Conservation (phyloP, 2,113 vertebrate species). For the Microcebus jonahi region DNA sequence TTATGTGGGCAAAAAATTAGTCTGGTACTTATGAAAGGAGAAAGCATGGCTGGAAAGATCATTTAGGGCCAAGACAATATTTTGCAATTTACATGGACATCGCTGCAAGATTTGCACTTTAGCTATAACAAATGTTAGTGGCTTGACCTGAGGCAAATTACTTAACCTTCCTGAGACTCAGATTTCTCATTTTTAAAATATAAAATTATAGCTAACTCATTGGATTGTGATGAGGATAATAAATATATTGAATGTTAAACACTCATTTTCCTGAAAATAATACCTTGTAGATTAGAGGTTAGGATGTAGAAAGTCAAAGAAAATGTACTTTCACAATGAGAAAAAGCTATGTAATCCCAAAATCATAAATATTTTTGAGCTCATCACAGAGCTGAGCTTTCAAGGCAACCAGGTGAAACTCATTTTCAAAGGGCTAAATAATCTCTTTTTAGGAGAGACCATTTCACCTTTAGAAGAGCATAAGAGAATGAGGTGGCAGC, state of each 20-base stretch:
- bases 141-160: not conserved
- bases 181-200: not conserved
- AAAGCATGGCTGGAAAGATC: not conserved
- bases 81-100: not conserved
- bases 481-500: not conserved
- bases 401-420: not conserved
- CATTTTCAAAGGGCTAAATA: not conserved
- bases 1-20: not conserved
- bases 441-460: not conserved
- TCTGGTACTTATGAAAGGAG: not conserved
- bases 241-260: not conserved
- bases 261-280: not conserved
- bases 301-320: not conserved
- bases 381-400: not conserved
- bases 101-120: not conserved
- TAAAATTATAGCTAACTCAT: not conserved
- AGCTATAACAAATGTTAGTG: not conserved
- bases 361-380: not conserved
- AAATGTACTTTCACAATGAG: not conserved
- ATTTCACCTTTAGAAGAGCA: not conserved
- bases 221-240: not conserved
- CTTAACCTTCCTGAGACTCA: not conserved
- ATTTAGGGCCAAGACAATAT: too few relatives aligned
- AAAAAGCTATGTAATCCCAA: not conserved
- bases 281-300: not conserved